Evolutionary conservation across 2,797 vertebrate species (phyloP), one percentile per base, ranked within the genome.

Genomic region (Sebastolobus altivelis): DNA sequence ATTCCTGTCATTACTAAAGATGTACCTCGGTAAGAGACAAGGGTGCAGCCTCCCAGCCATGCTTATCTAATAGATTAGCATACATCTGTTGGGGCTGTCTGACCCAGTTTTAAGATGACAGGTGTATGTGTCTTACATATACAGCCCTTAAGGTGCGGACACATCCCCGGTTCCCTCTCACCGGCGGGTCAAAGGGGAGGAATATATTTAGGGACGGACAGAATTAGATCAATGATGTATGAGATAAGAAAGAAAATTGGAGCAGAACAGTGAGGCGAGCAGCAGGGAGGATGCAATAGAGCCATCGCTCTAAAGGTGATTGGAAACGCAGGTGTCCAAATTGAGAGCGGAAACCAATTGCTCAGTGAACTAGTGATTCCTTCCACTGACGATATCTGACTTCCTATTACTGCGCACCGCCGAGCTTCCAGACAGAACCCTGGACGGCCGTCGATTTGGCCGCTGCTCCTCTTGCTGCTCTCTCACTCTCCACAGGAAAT

Each of bases 71-170:
- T 2, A 67, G 11, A 88, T 90, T 88, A 88, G 79, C 82, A 91
- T 92, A 83, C 81, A 62, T 75, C 61, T 52, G 65, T 18, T 58
- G 54, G 31, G 10, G 59, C 56, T 27, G 87, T 79, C 56, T 90
- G 91, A 80, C 89, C 91, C 77, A 92, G 69, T 89, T 92, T 75
- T 70, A 52, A 49, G 65, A 79, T 63, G 82, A 77, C 33, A 4
- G 33, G 68, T 76, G 60, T 11, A 40, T 58, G 67, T 8, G 77
- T 84, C 68, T 59, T 58, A 27, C 33, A 61, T 22, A 38, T 4
- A 29, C 27, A 70, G 62, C 40, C 67, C 68, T 52, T 63, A 68
- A 85, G 77, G 76, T 78, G 52, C 5, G 5, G 61, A 72, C 67
- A 65, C 59, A 12, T 62, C 52, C n/a, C 27, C 5, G n/a, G 27